Evolutionary conservation across 2,888 invertebrate genomes (phyloP).

Genomic region (Piscicola geometra): DNA sequence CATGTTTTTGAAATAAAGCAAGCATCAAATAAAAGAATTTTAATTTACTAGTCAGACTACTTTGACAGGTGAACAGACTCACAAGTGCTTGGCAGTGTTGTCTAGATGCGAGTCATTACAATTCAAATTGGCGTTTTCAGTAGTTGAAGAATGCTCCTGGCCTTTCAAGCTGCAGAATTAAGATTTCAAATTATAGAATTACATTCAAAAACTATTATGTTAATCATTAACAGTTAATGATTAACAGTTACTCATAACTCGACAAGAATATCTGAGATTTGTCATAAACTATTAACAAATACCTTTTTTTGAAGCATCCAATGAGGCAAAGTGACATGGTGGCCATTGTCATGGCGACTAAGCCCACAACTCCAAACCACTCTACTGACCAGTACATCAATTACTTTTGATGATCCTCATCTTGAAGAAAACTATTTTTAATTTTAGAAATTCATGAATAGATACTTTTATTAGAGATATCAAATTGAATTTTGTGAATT

Average conservation of each 20-base stretch:
- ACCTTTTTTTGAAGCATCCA: slow-evolving; percentile 32
- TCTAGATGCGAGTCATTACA: background rate
- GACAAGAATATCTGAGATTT: too few species aligned
- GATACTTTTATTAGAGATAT: too few species aligned
- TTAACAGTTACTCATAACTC: too few species aligned
- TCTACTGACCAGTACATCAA: too few species aligned
- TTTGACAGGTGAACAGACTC: too few species aligned
- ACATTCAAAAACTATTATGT: too few species aligned
- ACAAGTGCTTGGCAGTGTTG: background rate
- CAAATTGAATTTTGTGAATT: too few species aligned
- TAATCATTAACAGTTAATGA: too few species aligned
- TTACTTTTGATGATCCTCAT: too few species aligned
- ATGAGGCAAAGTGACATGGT: slow-evolving; percentile 23
- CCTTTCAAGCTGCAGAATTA: background rate
- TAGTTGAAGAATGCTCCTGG: background rate
- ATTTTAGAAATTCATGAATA: too few species aligned
- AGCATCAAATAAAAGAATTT: background rate
- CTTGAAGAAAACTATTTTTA: too few species aligned
- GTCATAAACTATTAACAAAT: background rate
- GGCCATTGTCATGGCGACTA: slow-evolving; percentile 10
- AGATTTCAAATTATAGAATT: background rate
- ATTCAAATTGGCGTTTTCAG: background rate
- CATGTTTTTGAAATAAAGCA: background rate
- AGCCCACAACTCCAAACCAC: background rate
- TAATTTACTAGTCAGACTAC: background rate